Evolutionary conservation across 2,888 invertebrate genomes (phyloP).

Genomic region (Cyclophora punctaria): DNA sequence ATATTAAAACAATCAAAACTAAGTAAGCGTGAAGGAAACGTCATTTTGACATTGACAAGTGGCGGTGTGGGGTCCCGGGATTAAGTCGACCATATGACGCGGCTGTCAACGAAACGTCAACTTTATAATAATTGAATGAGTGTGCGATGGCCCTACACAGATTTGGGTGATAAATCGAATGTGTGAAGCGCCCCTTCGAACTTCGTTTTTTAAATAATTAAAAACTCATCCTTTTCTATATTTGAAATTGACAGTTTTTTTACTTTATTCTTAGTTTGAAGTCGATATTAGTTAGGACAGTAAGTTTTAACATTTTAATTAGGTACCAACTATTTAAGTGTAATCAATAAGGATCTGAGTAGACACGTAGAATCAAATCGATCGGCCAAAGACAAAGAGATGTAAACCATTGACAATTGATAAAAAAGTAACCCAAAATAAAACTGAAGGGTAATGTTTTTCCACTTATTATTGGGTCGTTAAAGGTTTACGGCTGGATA

Average conservation of each 20-base stretch:
- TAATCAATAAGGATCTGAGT: too few species aligned
- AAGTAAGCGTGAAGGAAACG: slow-evolving; percentile 31
- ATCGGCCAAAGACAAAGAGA: too few species aligned
- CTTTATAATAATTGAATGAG: slow-evolving; percentile 47
- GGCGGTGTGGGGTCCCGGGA: slow-evolving; percentile 44
- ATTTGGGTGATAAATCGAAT: slow-evolving; percentile 30
- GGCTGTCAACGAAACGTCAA: slow-evolving; percentile 48
- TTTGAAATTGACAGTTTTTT: too few species aligned
- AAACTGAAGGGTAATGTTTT: background rate
- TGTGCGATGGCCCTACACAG: slow-evolving; percentile 32
- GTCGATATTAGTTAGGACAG: too few species aligned
- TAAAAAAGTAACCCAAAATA: background rate
- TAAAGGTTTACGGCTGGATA: slow-evolving; percentile 15
- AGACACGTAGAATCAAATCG: too few species aligned
- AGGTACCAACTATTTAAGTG: too few species aligned
- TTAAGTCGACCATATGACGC: slow-evolving; percentile 46
- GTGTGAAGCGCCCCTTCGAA: too few species aligned
- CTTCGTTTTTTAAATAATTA: too few species aligned
- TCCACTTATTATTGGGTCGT: slow-evolving; percentile 5
- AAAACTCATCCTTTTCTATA: too few species aligned
- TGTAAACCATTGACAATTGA: slow-evolving; percentile 1
- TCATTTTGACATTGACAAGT: slow-evolving; percentile 22
- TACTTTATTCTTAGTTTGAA: too few species aligned
- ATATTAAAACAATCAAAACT: slow-evolving; percentile 32
- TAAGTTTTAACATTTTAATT: too few species aligned